Percentiles rank a stretch among this genome's conserved stretches.
These are phyloP conservation scores for Nymphicus hollandicus DNA, from an alignment of 2,113 vertebrate genomes.

Conservation along the genomic window DNA sequence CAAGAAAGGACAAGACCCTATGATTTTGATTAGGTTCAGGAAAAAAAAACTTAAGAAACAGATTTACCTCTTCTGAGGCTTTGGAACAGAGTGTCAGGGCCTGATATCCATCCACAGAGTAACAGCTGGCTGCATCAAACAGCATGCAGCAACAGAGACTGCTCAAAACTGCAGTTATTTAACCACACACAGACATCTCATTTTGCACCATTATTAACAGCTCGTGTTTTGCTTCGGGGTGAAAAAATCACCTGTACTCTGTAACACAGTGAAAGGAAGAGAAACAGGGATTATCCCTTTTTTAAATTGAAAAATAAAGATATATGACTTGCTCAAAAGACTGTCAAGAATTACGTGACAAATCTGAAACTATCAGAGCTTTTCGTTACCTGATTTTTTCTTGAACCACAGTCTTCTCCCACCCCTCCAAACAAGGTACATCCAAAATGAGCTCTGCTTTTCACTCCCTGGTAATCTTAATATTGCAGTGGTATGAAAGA, in stretches of 20 bases:
- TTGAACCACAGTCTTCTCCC: neutral
- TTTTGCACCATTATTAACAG: neutral
- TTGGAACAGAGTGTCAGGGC: neutral
- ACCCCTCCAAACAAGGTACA: neutral
- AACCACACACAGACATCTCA: neutral
- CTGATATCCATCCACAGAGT: neutral
- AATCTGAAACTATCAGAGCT: neutral
- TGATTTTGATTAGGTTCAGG: neutral
- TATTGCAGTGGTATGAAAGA: neutral
- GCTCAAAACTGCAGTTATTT: neutral
- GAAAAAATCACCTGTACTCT: neutral
- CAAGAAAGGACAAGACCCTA: neutral
- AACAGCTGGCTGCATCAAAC: neutral
- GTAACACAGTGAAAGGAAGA: neutral
- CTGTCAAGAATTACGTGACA: neutral
- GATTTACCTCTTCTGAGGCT: neutral
- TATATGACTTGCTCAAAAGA: neutral
- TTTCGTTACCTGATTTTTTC: neutral
- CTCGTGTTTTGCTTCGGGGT: neutral
- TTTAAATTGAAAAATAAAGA: neutral
- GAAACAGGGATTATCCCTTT: neutral
- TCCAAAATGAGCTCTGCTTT: neutral
- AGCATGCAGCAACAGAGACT: neutral
- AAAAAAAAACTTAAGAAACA: neutral
- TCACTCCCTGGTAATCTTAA: neutral